phyloP scores from a whole-genome alignment of 1,140 invertebrate genomes.

The Hestina assimilis region DNA sequence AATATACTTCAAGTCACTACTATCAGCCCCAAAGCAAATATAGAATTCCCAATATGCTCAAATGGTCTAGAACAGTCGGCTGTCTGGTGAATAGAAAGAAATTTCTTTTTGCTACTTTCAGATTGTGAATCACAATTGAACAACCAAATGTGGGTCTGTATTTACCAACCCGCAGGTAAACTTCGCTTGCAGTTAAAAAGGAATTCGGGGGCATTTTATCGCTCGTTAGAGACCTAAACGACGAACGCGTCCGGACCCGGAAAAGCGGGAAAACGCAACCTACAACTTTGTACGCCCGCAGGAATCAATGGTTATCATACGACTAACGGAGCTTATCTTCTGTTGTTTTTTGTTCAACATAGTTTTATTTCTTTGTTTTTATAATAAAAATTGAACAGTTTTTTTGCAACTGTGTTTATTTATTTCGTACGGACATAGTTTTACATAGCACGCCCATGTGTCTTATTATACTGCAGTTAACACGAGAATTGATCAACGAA shows the following conservation, averaged over 20 bases:
- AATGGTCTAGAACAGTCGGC: not conserved
- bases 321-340: not conserved
- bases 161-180: slow-evolving; percentile 67
- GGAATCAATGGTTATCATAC: slow-evolving; percentile 28
- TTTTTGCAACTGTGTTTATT: too few relatives aligned
- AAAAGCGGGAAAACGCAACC: slow-evolving; percentile 10
- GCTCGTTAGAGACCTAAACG: slow-evolving; percentile 67
- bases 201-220: slow-evolving; percentile 66
- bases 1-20: slow-evolving; percentile 7
- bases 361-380: not conserved
- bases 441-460: too few relatives aligned
- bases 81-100: slow-evolving; percentile 29
- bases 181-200: slow-evolving; percentile 64
- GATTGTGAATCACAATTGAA: slow-evolving; percentile 60
- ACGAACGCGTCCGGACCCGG: slow-evolving; percentile 35
- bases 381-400: too few relatives aligned
- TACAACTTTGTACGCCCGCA: slow-evolving; percentile 5
- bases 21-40: slow-evolving; percentile 13
- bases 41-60: not conserved
- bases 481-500: too few relatives aligned
- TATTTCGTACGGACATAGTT: too few relatives aligned
- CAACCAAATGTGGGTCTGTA: slow-evolving; percentile 59
- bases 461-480: too few relatives aligned
- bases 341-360: not conserved
- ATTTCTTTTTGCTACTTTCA: slow-evolving; percentile 47